Conservation (phyloP, 2,113 vertebrate species). For the Myrmophylax atrothorax region DNA sequence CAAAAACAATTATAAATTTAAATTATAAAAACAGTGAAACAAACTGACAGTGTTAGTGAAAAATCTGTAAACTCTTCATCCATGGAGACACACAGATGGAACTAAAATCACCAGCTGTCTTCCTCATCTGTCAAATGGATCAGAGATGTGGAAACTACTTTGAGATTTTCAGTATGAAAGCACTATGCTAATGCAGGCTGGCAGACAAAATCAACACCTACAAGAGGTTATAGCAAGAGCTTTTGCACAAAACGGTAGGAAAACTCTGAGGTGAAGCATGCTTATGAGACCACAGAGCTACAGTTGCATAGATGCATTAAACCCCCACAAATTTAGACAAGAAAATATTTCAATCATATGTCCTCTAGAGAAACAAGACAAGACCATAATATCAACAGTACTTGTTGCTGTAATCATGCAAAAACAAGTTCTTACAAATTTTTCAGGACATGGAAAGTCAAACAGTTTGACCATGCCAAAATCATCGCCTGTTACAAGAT, state of each 20-base stretch:
- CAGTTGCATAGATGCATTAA: not conserved
- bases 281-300: not conserved
- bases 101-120: not conserved
- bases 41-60: not conserved
- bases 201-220: not conserved
- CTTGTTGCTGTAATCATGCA: not conserved
- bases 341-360: not conserved
- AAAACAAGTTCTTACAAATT: conserved; percentile 89
- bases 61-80: not conserved
- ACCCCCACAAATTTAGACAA: not conserved
- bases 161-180: not conserved
- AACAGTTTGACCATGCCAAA: conserved; percentile 99
- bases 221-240: not conserved
- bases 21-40: not conserved
- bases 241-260: not conserved
- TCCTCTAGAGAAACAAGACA: not conserved
- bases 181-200: not conserved
- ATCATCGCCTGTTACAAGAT: conserved; percentile 94
- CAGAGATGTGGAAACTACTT: not conserved
- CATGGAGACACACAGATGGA: not conserved
- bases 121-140: not conserved
- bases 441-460: conserved; percentile 97
- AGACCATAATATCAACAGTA: not conserved
- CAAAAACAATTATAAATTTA: not conserved
- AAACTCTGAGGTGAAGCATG: not conserved